Base-by-base conservation (phyloP, 2,888 invertebrate genomes). In the Pollenia labialis region DNA sequence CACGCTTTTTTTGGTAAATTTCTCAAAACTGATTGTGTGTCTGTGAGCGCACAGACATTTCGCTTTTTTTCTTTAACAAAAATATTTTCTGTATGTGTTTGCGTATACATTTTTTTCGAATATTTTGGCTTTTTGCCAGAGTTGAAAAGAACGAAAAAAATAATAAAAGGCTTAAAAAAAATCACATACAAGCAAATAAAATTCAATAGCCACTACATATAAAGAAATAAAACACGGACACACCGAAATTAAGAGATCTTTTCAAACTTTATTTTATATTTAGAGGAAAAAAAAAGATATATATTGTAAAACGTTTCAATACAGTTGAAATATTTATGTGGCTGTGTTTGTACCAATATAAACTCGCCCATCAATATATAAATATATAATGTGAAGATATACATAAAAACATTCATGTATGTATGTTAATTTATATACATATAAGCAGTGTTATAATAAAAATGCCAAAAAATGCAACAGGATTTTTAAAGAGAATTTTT, bases 41-140 rank as follows among this genome's bases (percentile, higher is more conserved):
- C 18, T 68, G 68, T 69, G 69, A 52, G 6, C 42, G 10, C 54
- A 56, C 32, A 62, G 40, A 76, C 60, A 52, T 50, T 46, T 54
- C 48, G 12, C 4, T 3, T 32, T 54, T 54, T 32, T 80, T n/a
- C n/a, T 50, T 3, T 18, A 46, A 80, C 58, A 54, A 9, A 69
- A 42, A 23, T 69, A 11, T 32, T 44, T 14, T 68, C 64, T 66
- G n/a, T n/a, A 18, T 58, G 46, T 40, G 58, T 32, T 12, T n/a
- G 69, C 62, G 18, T 42, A 50, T 18, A 56, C 58, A 68, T 48
- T 16, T 48, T 48, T 54, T 66, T 46, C 4, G 40, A 48, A 68
- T 79, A 44, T 48, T 82, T 83, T 83, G 82, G 82, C 82, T 83
- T 71, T 68, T 54, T 83, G 82, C 82, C 82, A 82, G 23, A 46